Evolutionary conservation across 2,888 invertebrate genomes (phyloP).

Genomic region (Eristalis intricaria): DNA sequence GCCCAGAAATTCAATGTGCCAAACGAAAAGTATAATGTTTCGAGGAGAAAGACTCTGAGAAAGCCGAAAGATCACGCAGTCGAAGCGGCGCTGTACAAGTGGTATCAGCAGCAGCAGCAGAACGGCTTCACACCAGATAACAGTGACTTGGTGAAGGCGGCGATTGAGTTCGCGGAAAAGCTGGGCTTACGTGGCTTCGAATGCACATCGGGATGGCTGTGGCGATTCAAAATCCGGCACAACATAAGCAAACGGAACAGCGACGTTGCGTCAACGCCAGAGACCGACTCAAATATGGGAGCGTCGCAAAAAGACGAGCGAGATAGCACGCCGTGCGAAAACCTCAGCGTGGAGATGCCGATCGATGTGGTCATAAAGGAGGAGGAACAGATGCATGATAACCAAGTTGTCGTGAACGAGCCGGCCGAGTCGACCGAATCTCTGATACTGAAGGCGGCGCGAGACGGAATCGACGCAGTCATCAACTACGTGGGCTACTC

Average conservation of each 20-base stretch:
- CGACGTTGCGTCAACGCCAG: neutral
- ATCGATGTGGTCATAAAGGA: slow-evolving; percentile 24
- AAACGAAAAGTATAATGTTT: neutral
- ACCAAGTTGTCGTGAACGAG: neutral
- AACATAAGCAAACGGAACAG: neutral
- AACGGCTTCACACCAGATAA: neutral
- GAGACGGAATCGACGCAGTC: slow-evolving; percentile 44
- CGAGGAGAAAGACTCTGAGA: slow-evolving; percentile 26
- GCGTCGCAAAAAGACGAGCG: neutral
- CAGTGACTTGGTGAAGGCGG: neutral
- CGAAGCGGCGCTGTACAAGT: slow-evolving; percentile 19
- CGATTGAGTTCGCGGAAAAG: slow-evolving; percentile 9
- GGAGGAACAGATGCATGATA: slow-evolving; percentile 3
- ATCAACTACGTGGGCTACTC: slow-evolving; percentile 43
- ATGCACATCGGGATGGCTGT: slow-evolving; percentile 15
- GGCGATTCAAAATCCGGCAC: slow-evolving; percentile 19
- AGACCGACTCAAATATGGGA: neutral
- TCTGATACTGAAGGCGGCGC: slow-evolving; percentile 9
- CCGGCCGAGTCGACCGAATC: neutral
- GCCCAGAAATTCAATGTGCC: slow-evolving; percentile 17
- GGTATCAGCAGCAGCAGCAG: slow-evolving; percentile 21
- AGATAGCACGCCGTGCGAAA: neutral
- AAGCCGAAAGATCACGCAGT: slow-evolving; percentile 21
- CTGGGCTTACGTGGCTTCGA: neutral
- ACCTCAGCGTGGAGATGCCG: neutral